A percentile compares a stretch with the other conserved stretches of the same genome.
Evolutionary conservation across 2,888 invertebrate species (phyloP).

Genomic region (Ectropis crepuscularia): DNA sequence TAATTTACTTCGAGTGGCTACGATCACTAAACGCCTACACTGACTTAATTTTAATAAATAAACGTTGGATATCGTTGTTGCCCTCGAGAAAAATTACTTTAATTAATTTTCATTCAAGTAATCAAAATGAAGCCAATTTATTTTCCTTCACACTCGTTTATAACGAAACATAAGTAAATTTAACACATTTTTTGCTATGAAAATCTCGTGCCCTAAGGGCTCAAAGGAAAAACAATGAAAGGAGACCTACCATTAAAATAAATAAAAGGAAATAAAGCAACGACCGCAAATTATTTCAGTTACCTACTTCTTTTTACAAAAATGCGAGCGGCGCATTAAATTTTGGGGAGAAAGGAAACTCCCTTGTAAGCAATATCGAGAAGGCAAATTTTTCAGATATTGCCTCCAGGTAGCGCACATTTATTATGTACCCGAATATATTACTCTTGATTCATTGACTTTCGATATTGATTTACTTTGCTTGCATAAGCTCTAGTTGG

Average conservation of each 20-base stretch:
- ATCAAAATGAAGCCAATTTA: slow-evolving; percentile 69
- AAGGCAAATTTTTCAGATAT: slow-evolving; percentile 85
- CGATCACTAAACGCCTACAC: slow-evolving; percentile 65
- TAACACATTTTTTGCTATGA: slow-evolving; percentile 68
- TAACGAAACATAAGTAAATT: slow-evolving; percentile 64
- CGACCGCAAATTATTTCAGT: slow-evolving; percentile 84
- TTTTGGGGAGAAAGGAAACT: slow-evolving; percentile 85
- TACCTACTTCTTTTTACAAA: slow-evolving; percentile 84
- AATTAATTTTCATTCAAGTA: slow-evolving; percentile 65
- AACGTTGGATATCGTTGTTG: slow-evolving; percentile 24
- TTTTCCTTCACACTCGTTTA: slow-evolving; percentile 66
- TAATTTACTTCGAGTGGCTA: slow-evolving; percentile 69
- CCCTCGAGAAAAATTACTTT: slow-evolving; percentile 35
- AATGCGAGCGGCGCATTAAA: slow-evolving; percentile 85
- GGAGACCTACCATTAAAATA: slow-evolving; percentile 83
- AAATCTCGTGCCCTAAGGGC: slow-evolving; percentile 68
- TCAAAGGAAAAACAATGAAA: slow-evolving; percentile 77
- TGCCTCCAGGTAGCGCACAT: slow-evolving; percentile 85
- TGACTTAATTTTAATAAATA: slow-evolving; percentile 41
- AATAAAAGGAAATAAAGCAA: slow-evolving; percentile 83
- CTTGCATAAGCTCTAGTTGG: slow-evolving; percentile 82
- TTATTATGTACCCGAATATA: slow-evolving; percentile 86
- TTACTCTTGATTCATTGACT: slow-evolving; percentile 85
- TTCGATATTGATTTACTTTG: slow-evolving; percentile 85
- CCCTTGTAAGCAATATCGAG: slow-evolving; percentile 85